These are phyloP conservation scores for Myopa tessellatipennis DNA, from an alignment of 2,888 invertebrate species.

Conservation along the genomic window DNA sequence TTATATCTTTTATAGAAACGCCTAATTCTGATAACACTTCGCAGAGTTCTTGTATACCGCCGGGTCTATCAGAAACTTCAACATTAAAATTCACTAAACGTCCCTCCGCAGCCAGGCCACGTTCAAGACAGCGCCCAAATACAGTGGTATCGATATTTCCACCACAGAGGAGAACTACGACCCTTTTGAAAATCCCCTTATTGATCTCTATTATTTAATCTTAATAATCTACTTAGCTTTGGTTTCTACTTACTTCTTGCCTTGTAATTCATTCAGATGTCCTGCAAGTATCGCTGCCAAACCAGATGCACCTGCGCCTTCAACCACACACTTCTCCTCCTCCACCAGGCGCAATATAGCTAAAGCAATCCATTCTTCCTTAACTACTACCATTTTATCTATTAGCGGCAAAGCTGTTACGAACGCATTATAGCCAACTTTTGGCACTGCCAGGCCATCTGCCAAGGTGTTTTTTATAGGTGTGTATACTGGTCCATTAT, in stretches of 20 bases:
- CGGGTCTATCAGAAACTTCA: slow-evolving; percentile 86
- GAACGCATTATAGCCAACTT: slow-evolving; percentile 87
- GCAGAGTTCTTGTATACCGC: slow-evolving; percentile 86
- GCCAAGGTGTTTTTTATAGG: slow-evolving; percentile 81
- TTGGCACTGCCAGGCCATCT: slow-evolving; percentile 89
- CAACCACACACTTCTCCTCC: slow-evolving; percentile 89
- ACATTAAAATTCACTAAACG: slow-evolving; percentile 80
- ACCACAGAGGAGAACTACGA: slow-evolving; percentile 85
- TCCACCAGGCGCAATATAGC: slow-evolving; percentile 84
- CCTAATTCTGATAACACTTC: slow-evolving; percentile 80
- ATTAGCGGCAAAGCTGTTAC: slow-evolving; percentile 78
- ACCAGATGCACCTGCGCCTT: slow-evolving; percentile 89
- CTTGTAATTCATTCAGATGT: slow-evolving; percentile 80
- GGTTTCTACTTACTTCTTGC: slow-evolving; percentile 75
- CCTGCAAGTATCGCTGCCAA: slow-evolving; percentile 88
- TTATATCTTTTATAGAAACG: slow-evolving; percentile 93
- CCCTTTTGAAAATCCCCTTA: slow-evolving; percentile 69
- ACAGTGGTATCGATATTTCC: slow-evolving; percentile 95
- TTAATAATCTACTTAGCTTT: background rate
- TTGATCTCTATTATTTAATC: background rate
- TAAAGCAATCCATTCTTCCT: slow-evolving; percentile 85
- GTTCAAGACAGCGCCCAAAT: slow-evolving; percentile 86
- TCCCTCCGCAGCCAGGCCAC: slow-evolving; percentile 89
- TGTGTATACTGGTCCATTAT: slow-evolving; percentile 77
- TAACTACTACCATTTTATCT: slow-evolving; percentile 84